These are phyloP conservation scores for Teleogryllus occipitalis DNA, from an alignment of 1,140 invertebrate species.

Conservation along the genomic window DNA sequence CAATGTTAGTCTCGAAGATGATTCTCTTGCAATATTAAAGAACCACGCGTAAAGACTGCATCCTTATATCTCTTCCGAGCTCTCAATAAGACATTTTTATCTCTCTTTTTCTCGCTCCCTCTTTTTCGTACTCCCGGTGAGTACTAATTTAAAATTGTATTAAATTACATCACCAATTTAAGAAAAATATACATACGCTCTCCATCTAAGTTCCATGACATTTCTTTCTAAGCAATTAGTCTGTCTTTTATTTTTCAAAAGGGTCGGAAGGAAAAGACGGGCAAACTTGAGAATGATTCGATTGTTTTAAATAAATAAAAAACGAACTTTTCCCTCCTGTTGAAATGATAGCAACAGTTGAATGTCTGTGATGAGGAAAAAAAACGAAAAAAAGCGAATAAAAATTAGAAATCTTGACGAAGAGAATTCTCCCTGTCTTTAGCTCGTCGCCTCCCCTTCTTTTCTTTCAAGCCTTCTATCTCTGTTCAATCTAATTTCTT, in stretches of 20 bases:
- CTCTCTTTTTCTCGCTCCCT: background rate
- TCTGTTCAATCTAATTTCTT: conserved; percentile 2
- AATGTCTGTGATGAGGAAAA: conserved; percentile 1
- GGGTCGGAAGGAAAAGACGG: background rate
- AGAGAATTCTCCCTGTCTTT: background rate
- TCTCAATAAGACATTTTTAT: background rate
- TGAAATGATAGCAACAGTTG: background rate
- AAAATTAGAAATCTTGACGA: conserved; percentile 1
- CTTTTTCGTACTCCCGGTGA: background rate
- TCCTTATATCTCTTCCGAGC: background rate
- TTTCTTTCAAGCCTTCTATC: background rate
- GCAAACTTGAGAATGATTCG: background rate
- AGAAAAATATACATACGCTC: background rate
- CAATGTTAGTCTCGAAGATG: background rate
- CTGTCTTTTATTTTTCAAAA: conserved; percentile 1
- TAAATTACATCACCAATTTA: conserved; percentile 6
- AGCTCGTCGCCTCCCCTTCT: background rate
- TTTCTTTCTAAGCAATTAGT: background rate
- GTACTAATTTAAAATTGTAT: conserved; percentile 6
- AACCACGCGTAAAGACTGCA: background rate
- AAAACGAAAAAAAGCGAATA: background rate
- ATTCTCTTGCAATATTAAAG: background rate
- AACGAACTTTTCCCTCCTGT: background rate
- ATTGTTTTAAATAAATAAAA: conserved; percentile 2
- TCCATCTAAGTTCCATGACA: background rate